Conservation (phyloP, 2,888 invertebrate genomes). For the Parnassius glacialis region DNA sequence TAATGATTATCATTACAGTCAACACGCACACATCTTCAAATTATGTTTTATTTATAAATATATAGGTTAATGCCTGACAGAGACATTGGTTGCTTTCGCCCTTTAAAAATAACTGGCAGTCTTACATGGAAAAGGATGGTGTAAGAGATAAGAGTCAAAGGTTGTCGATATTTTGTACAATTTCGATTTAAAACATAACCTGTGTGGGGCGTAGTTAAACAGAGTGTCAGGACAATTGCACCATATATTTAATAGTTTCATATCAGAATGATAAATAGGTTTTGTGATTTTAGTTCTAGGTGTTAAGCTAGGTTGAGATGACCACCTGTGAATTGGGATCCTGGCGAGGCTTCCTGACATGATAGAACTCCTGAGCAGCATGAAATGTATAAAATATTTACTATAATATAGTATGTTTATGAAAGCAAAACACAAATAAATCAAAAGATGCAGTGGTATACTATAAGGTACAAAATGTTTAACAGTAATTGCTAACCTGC, state of each 20-base stretch:
- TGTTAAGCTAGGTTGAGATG: conserved; percentile 38
- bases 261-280: conserved; percentile 41
- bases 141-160: conserved; percentile 57
- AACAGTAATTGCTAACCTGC: too few relatives aligned
- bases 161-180: conserved; percentile 42
- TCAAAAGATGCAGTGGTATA: too few relatives aligned
- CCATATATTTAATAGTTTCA: conserved; percentile 46
- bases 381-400: conserved; percentile 40
- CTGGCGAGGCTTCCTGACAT: conserved; percentile 75
- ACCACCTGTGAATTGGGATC: conserved; percentile 79
- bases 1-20: too few relatives aligned
- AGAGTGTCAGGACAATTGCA: conserved; percentile 65
- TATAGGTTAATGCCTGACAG: too few relatives aligned
- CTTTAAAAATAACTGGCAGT: conserved; percentile 49
- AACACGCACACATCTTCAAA: too few relatives aligned
- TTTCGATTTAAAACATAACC: conserved; percentile 59
- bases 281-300: conserved; percentile 27
- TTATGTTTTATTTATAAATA: too few relatives aligned
- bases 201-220: conserved; percentile 63
- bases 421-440: too few relatives aligned
- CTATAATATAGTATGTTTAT: too few relatives aligned
- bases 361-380: conserved; percentile 71
- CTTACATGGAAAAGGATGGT: conserved; percentile 60
- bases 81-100: too few relatives aligned
- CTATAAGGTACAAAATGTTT: too few relatives aligned